Evolutionary conservation across 2,888 invertebrate genomes (phyloP).

Genomic region (Coecobrya sp.): DNA sequence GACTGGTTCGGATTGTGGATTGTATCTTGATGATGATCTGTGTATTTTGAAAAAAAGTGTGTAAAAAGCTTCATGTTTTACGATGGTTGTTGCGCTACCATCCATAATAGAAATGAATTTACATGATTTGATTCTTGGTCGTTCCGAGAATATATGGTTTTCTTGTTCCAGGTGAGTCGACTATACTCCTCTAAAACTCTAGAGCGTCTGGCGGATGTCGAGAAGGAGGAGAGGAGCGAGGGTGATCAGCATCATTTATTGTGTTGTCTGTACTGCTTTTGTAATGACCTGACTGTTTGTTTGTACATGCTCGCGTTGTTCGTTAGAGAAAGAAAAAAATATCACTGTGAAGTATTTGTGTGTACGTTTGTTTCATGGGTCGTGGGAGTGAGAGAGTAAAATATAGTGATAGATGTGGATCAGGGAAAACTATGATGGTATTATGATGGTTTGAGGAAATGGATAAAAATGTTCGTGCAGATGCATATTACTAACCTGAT

Average conservation of each 20-base stretch:
- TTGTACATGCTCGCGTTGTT: slow-evolving; percentile 36
- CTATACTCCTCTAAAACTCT: background rate
- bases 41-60: background rate
- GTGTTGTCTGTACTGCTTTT: slow-evolving; percentile 40
- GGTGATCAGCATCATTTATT: slow-evolving; percentile 71
- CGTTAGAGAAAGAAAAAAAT: background rate
- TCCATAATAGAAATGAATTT: slow-evolving; percentile 66
- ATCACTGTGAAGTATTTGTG: slow-evolving; percentile 11
- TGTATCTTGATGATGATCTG: background rate
- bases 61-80: slow-evolving; percentile 10
- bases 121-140: slow-evolving; percentile 62
- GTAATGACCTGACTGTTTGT: slow-evolving; percentile 54
- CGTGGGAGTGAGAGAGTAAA: slow-evolving; percentile 14
- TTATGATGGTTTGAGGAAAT: slow-evolving; percentile 27
- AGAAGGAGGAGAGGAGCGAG: slow-evolving; percentile 39
- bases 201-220: slow-evolving; percentile 53
- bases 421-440: slow-evolving; percentile 32
- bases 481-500: slow-evolving; percentile 44
- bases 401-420: background rate
- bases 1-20: background rate
- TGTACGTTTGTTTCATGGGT: background rate
- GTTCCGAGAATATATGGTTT: slow-evolving; percentile 42
- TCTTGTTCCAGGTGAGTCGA: slow-evolving; percentile 67
- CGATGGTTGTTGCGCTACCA: background rate
- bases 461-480: slow-evolving; percentile 17